These are phyloP conservation scores for Champsocephalus esox DNA, from an alignment of 2,797 vertebrate genomes.

Conservation along the genomic window DNA sequence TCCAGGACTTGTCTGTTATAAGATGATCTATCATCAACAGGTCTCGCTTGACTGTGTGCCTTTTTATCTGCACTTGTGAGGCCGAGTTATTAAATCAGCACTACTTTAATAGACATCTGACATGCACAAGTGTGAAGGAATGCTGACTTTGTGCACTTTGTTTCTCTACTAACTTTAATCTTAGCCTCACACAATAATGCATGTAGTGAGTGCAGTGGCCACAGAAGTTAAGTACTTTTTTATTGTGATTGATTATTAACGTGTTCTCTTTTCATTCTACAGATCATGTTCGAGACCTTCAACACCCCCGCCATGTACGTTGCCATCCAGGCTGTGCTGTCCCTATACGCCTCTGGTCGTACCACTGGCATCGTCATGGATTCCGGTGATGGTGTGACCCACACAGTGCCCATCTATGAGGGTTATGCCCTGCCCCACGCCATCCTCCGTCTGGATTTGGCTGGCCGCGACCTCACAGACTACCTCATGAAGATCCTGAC, in stretches of 20 bases:
- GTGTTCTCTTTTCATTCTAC: background rate
- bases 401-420: slow-evolving; percentile 99
- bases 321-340: slow-evolving; percentile 99
- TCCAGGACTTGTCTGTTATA: slow-evolving; percentile 88
- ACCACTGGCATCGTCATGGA: slow-evolving; percentile 99
- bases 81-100: slow-evolving; percentile 43
- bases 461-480: slow-evolving; percentile 99
- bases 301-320: slow-evolving; percentile 99
- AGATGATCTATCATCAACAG: slow-evolving; percentile 91
- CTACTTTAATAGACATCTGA: slow-evolving; percentile 49
- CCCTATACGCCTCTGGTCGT: slow-evolving; percentile 99
- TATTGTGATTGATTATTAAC: background rate
- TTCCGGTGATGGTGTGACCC: slow-evolving; percentile 98
- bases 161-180: slow-evolving; percentile 66
- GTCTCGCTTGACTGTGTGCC: slow-evolving; percentile 89
- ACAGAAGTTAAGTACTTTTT: background rate
- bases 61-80: slow-evolving; percentile 71
- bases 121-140: slow-evolving; percentile 82
- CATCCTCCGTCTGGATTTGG: slow-evolving; percentile 99
- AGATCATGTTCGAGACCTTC: slow-evolving; percentile 99
- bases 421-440: slow-evolving; percentile 98
- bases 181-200: slow-evolving; percentile 65
- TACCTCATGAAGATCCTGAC: slow-evolving; percentile 99
- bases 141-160: slow-evolving; percentile 73
- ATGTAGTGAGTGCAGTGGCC: slow-evolving; percentile 77